These are phyloP conservation scores for Caradrina kadenii DNA, from an alignment of 2,888 invertebrate species.

Conservation along the genomic window DNA sequence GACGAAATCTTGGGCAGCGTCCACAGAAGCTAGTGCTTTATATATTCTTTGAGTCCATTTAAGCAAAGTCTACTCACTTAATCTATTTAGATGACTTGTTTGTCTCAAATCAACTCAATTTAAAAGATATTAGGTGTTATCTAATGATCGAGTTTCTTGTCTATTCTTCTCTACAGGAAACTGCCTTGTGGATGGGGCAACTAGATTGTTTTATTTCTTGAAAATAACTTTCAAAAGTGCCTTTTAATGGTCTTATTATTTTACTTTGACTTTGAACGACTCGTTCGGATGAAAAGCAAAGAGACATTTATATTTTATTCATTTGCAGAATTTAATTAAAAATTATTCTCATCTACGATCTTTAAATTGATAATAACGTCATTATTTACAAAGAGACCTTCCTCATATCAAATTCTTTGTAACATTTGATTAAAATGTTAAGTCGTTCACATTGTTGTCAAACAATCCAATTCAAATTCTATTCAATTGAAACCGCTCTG, in stretches of 20 bases:
- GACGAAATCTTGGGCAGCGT: no score
- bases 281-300: no score
- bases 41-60: background rate
- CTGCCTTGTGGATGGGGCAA: no score
- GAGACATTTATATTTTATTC: background rate
- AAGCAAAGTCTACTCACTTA: no score
- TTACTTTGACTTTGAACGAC: no score
- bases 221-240: no score
- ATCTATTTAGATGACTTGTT: background rate
- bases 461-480: constrained; percentile 36
- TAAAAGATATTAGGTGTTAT: no score
- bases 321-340: background rate
- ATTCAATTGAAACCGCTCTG: constrained; percentile 43
- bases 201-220: no score
- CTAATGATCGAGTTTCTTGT: no score
- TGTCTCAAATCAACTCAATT: background rate
- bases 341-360: background rate
- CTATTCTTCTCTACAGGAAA: background rate
- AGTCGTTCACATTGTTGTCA: constrained; percentile 28
- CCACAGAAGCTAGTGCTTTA: background rate
- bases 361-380: background rate
- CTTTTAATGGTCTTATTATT: no score
- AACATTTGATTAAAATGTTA: constrained; percentile 34
- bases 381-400: no score
- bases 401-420: background rate